These are phyloP conservation scores for Ictidomys tridecemlineatus DNA, from an alignment of 2,113 vertebrate species.

Conservation along the genomic window DNA sequence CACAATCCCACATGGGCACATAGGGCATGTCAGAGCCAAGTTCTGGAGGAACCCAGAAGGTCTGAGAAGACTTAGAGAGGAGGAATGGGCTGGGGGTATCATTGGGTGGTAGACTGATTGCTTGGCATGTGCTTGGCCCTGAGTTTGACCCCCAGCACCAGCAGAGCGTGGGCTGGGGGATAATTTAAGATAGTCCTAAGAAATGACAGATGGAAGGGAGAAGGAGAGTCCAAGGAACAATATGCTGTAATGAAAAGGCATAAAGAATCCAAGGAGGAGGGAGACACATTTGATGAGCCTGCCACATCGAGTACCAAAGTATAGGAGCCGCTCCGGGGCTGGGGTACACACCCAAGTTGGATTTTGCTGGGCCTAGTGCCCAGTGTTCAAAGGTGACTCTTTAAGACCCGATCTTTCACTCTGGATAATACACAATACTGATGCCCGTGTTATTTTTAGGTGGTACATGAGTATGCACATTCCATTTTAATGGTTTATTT, in stretches of 20 bases:
- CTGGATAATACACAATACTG: not conserved
- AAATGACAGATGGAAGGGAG: not conserved
- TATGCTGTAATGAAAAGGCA: not conserved
- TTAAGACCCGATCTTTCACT: not conserved
- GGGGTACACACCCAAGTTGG: not conserved
- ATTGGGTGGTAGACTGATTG: not conserved
- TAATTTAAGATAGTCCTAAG: not conserved
- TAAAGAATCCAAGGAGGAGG: not conserved
- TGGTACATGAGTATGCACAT: not conserved
- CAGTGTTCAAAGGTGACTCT: not conserved
- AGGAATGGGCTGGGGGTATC: not conserved
- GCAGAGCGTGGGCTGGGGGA: too few species aligned
- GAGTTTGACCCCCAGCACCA: not conserved
- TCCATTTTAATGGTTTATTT: not conserved
- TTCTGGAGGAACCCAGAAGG: not conserved
- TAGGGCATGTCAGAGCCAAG: not conserved
- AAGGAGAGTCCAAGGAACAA: not conserved
- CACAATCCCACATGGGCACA: not conserved
- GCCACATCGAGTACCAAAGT: not conserved
- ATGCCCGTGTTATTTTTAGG: not conserved
- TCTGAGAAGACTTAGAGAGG: not conserved
- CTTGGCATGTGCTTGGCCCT: too few species aligned
- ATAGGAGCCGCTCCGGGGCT: not conserved
- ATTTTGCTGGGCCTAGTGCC: not conserved
- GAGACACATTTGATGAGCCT: not conserved